Base-by-base conservation (phyloP, 2,888 invertebrate species). In the Antheraea assamensis region DNA sequence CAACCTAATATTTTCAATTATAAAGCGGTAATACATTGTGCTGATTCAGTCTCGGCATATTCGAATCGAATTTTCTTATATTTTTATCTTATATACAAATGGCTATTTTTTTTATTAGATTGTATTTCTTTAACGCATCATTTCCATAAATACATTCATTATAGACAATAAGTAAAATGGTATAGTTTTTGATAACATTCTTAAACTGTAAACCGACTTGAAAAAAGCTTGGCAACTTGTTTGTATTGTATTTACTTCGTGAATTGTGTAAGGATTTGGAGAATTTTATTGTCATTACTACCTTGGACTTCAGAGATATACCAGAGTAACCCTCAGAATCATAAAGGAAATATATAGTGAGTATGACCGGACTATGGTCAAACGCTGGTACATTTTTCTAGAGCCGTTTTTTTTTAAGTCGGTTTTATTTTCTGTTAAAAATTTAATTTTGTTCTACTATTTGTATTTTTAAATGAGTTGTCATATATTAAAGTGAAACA, bases 121-220 rank as follows among this genome's bases (percentile, higher is more conserved):
- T 58, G 58, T 27, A 61, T 27, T 61, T 27, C 3, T 27, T 30
- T 15, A 61, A 66, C 31, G 35, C 68, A 19, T 35, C 35, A 35
- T 68, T 68, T 68, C 68, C 68, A 68, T 15, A n/a, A 10, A 21
- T 68, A 55, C 71, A 30, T 71, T 71, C 52, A 55, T 21, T n/a
- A 49, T 71, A 71, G 71, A 30, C 19, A 24, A 49, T 71, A 71
- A 71, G 71, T 31, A 27, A 55, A 68, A n/a, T 68, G 31, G 21
- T 68, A 35, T 35, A 21, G 35, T 68, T 27, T 68, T 13, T 7
- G 30, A 66, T 31, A 24, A n/a, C 24, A 58, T 58, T 24, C 10
- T 8, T 58, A 58, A n/a, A 58, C 1, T 24, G n/a, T n/a, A n/a
- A n/a, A n/a, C n/a, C n/a, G n/a, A n/a, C n/a, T n/a, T n/a, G n/a